Base-by-base conservation (phyloP, 2,113 vertebrate species). In the Phyllopteryx taeniolatus region DNA sequence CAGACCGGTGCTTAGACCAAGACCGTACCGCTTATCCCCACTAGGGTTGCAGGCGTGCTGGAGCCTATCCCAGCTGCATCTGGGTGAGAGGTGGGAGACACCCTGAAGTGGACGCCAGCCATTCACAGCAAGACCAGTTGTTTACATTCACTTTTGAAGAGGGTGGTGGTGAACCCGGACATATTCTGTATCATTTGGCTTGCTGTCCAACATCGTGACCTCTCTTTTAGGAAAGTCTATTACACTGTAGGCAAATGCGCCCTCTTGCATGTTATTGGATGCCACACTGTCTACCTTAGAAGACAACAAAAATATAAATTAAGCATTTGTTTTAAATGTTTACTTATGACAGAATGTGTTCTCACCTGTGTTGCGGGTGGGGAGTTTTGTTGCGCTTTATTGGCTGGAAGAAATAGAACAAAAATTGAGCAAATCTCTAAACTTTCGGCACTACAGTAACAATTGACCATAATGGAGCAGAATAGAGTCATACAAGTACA, bases 161-260 rank as follows among this genome's bases (percentile, higher is more conserved):
- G 72, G 3, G 10, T 71, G 67, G 70, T 80, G 83, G 42, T 68
- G 75, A 75, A 88, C 72, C 1, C 63, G 63, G 31, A 84, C 83
- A 1, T 89, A 90, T 39, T 86, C 79, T 2, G 81, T 82, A 0
- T 79, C 78, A 71, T 9, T 67, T 19, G 66, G 53, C 57, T 57
- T 46, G 0, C 66, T 7, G 22, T 78, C 73, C 39, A 73, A 5
- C 51, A 51, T 60, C 9, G 61, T n/a, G 0, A 57, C 4, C 10
- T 67, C 11, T 74, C 83, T 89, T 69, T 75, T 85, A 13, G 89
- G 79, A 71, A 90, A 89, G 76, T 90, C 80, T 77, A 88, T 70
- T 54, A 90, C 62, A 0, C 89, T 89, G 81, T 88, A 90, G 69
- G 87, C 43, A 33, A 87, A 11, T 0, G 85, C 67, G 43, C 67